Base-by-base conservation (phyloP, 2,113 vertebrate species). In the Spheniscus mendiculus region DNA sequence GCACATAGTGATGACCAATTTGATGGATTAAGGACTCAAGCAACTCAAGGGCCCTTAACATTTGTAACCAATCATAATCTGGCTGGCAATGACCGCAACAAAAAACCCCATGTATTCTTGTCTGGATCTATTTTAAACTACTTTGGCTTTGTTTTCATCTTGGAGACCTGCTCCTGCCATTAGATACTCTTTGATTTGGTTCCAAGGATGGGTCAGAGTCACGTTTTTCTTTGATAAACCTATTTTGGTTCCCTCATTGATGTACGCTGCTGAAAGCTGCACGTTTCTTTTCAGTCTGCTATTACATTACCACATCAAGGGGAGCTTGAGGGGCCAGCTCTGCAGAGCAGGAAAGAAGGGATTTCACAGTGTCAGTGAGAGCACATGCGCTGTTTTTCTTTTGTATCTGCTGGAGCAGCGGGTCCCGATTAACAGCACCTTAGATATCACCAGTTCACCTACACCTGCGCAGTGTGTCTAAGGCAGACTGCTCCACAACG, bases 171-270 rank as follows among this genome's bases (percentile, higher is more conserved):
- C 59, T 86, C 67, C 79, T 90, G 82, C 87, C 55, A 59, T 95
- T 73, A 88, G 55, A 93, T 71, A 38, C 44, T 96, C 84, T 97
- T 96, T 96, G 85, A 92, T 96, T 96, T 86, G 19, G 4, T 83
- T 96, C 85, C 94, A 95, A 70, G 61, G 95, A 97, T 97, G 94
- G 90, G 84, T 87, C 59, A 76, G 88, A 89, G 82, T 90, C 77
- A 34, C 63, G 47, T 94, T 97, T 97, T 88, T 49, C 62, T 92
- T 82, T 92, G 79, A 90, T 84, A 95, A 95, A 90, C 94, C 85
- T 89, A 3, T 36, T 96, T 87, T 81, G 20, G 44, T 93, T 90
- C 30, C 86, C 72, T 82, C 34, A 42, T 45, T 93, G 72, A 89
- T 87, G 71, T 87, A 26, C 4, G 1, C 42, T 78, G 55, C 78